Evolutionary conservation across 2,888 invertebrate genomes (phyloP), one percentile per base, ranked within the genome.

Genomic region (Patella caerulea): DNA sequence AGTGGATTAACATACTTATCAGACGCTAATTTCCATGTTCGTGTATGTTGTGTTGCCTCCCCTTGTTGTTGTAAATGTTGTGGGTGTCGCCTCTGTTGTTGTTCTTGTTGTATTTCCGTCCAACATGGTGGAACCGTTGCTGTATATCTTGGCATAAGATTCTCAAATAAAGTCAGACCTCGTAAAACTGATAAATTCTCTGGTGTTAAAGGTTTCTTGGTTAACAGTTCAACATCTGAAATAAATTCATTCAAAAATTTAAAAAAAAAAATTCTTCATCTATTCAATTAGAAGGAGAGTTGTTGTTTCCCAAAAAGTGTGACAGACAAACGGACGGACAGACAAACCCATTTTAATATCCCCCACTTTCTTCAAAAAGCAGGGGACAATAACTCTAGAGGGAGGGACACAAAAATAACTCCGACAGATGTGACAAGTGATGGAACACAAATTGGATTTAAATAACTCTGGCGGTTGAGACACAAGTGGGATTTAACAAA

Each of bases 61-160:
- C 93, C 93, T 70, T 93, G 93, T 78, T 94, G 93, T 88, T 94
- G 95, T 76, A 95, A 92, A 89, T 95, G 95, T 88, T 96, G 97
- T 1, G 97, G 96, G 91, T 97, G 96, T 59, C 96, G 94, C 24
- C 97, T 93, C 86, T 97, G 96, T 78, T 97, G 94, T 90, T 97
- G 97, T 7, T 97, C 96, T 83, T 97, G 97, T 85, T 97, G 96
- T 87, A 97, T 94, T 85, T 97, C 97, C 83, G 95, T 96, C 98
- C 98, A 98, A 91, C 97, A 97, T 4, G 96, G 95, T 0, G 97
- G 97, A 3, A 97, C 96, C 19, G 96, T 97, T 0, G 97, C 96
- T 75, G 96, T 95, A 90, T 96, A 97, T 0, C 94, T 92, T 0
- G 94, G 94, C 84, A 94, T 94, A 78, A 94, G 91, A 81, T 94